Percentiles rank a stretch among this genome's conserved stretches.
These are phyloP conservation scores for Botia kubotai DNA, from an alignment of 2,797 vertebrate genomes.

Conservation along the genomic window DNA sequence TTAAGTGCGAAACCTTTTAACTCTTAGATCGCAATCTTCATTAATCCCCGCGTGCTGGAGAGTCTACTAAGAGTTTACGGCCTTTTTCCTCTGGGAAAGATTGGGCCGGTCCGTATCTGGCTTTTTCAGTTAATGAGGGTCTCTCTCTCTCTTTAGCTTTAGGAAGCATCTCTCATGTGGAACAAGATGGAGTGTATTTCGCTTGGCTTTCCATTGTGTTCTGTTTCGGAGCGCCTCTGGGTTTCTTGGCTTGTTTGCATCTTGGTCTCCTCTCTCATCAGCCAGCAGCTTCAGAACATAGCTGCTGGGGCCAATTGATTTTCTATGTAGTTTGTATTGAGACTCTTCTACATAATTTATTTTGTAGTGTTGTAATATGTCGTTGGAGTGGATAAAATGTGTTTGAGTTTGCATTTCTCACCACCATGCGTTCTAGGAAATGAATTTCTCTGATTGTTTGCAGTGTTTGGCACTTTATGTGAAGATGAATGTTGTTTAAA, in stretches of 20 bases:
- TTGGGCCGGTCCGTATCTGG: slow-evolving; percentile 30
- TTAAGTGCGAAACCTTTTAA: slow-evolving; percentile 46
- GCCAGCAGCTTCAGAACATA: slow-evolving; percentile 39
- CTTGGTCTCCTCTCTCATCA: slow-evolving; percentile 43
- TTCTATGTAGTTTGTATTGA: slow-evolving; percentile 51
- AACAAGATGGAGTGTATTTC: slow-evolving; percentile 46
- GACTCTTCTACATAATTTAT: slow-evolving; percentile 50
- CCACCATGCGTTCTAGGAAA: slow-evolving; percentile 24
- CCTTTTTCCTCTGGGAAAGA: slow-evolving; percentile 33
- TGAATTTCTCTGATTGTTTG: slow-evolving; percentile 39
- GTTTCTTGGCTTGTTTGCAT: slow-evolving; percentile 46
- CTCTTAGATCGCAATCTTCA: slow-evolving; percentile 48
- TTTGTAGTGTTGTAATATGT: slow-evolving; percentile 44
- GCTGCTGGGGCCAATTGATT: slow-evolving; percentile 49
- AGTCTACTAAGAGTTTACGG: slow-evolving; percentile 33
- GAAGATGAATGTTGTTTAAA: slow-evolving; percentile 32
- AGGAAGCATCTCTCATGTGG: slow-evolving; percentile 43
- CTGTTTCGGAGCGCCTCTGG: slow-evolving; percentile 27
- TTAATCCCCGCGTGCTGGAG: slow-evolving; percentile 39
- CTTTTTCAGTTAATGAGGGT: slow-evolving; percentile 43
- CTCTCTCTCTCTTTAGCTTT: slow-evolving; percentile 40
- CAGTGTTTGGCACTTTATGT: slow-evolving; percentile 36
- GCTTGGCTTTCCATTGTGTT: slow-evolving; percentile 31
- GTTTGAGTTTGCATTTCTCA: slow-evolving; percentile 40
- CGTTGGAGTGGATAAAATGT: slow-evolving; percentile 33